Conservation (phyloP, 2,113 vertebrate genomes). For the Sorex fumeus region DNA sequence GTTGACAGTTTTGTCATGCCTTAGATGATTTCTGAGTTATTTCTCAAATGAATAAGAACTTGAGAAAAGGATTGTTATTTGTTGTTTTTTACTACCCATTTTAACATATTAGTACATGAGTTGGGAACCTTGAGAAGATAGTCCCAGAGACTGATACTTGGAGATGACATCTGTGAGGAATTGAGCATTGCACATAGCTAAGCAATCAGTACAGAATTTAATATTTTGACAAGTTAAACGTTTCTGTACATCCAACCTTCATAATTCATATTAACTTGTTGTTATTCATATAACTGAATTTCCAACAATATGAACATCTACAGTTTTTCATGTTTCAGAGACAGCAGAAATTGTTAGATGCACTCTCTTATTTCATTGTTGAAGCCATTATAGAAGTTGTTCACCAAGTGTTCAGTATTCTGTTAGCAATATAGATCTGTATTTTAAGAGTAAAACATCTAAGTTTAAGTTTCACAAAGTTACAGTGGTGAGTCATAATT, state of each 20-base stretch:
- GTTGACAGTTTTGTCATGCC: neutral
- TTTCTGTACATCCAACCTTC: neutral
- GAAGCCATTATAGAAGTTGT: neutral
- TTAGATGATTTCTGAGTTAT: neutral
- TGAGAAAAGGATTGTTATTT: neutral
- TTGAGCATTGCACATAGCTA: neutral
- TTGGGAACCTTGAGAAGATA: neutral
- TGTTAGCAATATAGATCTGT: neutral
- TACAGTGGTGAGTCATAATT: neutral
- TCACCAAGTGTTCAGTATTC: neutral
- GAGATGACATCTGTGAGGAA: neutral
- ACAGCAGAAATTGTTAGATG: neutral
- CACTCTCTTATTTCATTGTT: neutral
- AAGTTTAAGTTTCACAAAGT: neutral
- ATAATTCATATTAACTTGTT: neutral
- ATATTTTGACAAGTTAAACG: neutral
- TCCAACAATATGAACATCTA: neutral
- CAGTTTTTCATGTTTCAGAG: neutral
- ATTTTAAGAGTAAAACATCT: constrained; percentile 17
- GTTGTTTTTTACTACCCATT: neutral
- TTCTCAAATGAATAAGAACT: neutral
- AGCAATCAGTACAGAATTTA: neutral
- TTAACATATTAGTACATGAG: neutral
- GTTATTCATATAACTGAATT: constrained; percentile 11
- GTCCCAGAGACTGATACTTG: too few relatives aligned